phyloP scores from a whole-genome alignment of 2,113 vertebrate genomes.

The Sterrhoptilus dennistouni region DNA sequence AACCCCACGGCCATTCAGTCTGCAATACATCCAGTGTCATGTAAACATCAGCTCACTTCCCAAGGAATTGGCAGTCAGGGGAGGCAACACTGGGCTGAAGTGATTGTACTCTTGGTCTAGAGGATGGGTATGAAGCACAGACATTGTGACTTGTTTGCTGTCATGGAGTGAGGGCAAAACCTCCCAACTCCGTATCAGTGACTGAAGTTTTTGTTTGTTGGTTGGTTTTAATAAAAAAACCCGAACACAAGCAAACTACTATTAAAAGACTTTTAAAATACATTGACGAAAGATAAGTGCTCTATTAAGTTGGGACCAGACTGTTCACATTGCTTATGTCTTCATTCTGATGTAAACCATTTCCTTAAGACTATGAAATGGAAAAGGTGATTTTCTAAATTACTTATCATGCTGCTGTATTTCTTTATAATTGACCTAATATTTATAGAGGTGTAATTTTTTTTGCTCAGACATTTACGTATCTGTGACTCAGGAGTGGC shows the following conservation, averaged over 20 bases:
- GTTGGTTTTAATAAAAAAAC: not conserved
- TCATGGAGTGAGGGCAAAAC: not conserved
- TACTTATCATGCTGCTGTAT: not conserved
- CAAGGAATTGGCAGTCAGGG: not conserved
- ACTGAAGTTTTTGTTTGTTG: not conserved
- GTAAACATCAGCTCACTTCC: not conserved
- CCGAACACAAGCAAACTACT: not conserved
- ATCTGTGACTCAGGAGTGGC: not conserved
- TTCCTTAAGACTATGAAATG: not conserved
- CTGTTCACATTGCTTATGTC: not conserved
- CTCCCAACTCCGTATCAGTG: not conserved
- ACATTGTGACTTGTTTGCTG: fast-evolving
- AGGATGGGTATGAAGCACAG: not conserved
- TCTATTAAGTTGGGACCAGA: not conserved
- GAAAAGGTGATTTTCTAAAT: not conserved
- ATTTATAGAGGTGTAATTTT: not conserved
- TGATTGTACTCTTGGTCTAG: not conserved
- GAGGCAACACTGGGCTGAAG: not conserved
- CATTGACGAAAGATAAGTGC: not conserved
- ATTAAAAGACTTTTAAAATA: not conserved
- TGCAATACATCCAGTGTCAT: not conserved
- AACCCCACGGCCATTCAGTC: not conserved
- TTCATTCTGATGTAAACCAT: not conserved
- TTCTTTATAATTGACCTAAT: not conserved
- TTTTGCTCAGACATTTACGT: not conserved